phyloP scores from a whole-genome alignment of 2,113 vertebrate genomes.

The Passer montanus region DNA sequence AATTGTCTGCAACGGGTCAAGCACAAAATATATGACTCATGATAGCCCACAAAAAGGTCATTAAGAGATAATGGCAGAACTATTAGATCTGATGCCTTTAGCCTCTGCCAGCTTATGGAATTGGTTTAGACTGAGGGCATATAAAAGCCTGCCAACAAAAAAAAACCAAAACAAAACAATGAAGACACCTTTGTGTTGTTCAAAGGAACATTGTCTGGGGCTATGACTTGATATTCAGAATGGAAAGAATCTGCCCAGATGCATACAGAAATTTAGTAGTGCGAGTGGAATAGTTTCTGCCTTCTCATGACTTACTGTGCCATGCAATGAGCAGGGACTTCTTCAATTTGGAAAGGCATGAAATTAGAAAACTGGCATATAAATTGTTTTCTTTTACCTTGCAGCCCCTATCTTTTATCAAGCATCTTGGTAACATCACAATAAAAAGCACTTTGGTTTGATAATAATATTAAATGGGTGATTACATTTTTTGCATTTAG shows the following conservation, averaged over 20 bases:
- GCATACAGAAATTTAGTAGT: background rate
- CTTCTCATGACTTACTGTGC: background rate
- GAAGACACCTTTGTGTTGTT: background rate
- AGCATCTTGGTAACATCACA: background rate
- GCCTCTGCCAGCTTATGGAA: background rate
- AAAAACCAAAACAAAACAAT: background rate
- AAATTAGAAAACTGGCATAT: background rate
- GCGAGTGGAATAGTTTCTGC: background rate
- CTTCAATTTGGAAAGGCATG: background rate
- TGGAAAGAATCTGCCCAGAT: background rate
- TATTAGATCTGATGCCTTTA: background rate
- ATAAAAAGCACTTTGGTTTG: background rate
- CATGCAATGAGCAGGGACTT: background rate
- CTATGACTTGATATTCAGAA: background rate
- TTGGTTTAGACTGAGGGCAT: background rate
- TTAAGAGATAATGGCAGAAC: background rate
- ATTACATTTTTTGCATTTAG: background rate
- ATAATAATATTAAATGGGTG: background rate
- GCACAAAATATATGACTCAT: constrained; percentile 1
- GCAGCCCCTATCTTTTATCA: background rate
- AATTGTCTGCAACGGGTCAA: background rate
- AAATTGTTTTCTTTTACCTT: background rate
- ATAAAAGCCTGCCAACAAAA: background rate
- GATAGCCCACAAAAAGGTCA: background rate
- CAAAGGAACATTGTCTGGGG: background rate